Conservation (phyloP, 2,113 vertebrate genomes). For the crab-eating macaque (Macaca fascicularis) region DNA sequence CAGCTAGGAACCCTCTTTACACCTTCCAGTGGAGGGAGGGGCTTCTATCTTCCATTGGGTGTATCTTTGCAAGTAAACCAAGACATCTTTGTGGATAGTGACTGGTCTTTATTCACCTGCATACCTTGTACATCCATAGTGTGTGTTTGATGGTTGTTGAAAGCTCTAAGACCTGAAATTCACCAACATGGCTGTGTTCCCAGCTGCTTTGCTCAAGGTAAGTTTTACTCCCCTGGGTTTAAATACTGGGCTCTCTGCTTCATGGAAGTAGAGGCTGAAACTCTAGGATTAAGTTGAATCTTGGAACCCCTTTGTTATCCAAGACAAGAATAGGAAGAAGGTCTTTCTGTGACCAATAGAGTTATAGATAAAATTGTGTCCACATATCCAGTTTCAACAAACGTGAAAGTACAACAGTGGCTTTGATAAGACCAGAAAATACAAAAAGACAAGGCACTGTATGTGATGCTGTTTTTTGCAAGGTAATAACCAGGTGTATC, state of each 20-base stretch:
- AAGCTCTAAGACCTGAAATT: not conserved
- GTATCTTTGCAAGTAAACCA: not conserved
- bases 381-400: not conserved
- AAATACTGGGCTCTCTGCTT: not conserved
- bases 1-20: not conserved
- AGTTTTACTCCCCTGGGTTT: not conserved
- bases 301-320: not conserved
- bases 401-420: not conserved
- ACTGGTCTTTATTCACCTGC: not conserved
- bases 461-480: not conserved
- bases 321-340: not conserved
- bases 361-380: not conserved
- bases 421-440: not conserved
- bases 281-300: not conserved
- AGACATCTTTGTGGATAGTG: not conserved
- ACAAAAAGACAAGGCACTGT: not conserved
- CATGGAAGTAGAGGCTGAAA: too few relatives aligned
- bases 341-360: not conserved
- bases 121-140: not conserved
- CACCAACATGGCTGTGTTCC: not conserved
- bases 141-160: not conserved
- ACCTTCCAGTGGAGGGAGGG: not conserved
- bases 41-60: not conserved
- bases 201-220: not conserved
- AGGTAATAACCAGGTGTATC: not conserved